Conservation (phyloP, 2,888 invertebrate genomes). For the Apodemia mormo region DNA sequence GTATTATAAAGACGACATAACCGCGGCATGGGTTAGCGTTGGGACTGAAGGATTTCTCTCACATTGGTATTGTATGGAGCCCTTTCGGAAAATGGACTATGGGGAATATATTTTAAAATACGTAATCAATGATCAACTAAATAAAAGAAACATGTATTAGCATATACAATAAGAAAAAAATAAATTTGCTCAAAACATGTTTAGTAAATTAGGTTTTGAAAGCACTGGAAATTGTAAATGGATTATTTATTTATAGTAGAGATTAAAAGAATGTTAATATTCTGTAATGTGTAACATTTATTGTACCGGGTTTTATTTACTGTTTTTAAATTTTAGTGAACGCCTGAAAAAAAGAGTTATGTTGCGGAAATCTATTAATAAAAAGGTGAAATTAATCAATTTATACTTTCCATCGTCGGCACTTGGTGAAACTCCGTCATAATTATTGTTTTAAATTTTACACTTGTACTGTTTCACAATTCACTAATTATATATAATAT, state of each 20-base stretch:
- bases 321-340: too few species aligned
- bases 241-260: slow-evolving; percentile 31
- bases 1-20: slow-evolving; percentile 37
- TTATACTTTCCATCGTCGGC: too few species aligned
- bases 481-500: too few species aligned
- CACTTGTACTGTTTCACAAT: too few species aligned
- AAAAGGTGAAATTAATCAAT: too few species aligned
- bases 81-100: slow-evolving; percentile 52
- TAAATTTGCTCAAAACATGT: slow-evolving; percentile 38
- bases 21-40: slow-evolving; percentile 50
- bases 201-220: slow-evolving; percentile 42
- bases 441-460: too few species aligned
- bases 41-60: slow-evolving; percentile 50
- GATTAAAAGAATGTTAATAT: neutral
- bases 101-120: slow-evolving; percentile 50
- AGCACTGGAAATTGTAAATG: slow-evolving; percentile 37
- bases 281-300: too few species aligned
- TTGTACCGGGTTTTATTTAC: too few species aligned
- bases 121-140: slow-evolving; percentile 40
- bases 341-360: too few species aligned
- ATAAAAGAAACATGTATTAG: slow-evolving; percentile 39
- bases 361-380: too few species aligned
- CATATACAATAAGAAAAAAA: slow-evolving; percentile 41
- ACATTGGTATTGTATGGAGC: slow-evolving; percentile 53
- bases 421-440: too few species aligned